phyloP scores from a whole-genome alignment of 2,113 vertebrate genomes.

The Oostethus manadensis region DNA sequence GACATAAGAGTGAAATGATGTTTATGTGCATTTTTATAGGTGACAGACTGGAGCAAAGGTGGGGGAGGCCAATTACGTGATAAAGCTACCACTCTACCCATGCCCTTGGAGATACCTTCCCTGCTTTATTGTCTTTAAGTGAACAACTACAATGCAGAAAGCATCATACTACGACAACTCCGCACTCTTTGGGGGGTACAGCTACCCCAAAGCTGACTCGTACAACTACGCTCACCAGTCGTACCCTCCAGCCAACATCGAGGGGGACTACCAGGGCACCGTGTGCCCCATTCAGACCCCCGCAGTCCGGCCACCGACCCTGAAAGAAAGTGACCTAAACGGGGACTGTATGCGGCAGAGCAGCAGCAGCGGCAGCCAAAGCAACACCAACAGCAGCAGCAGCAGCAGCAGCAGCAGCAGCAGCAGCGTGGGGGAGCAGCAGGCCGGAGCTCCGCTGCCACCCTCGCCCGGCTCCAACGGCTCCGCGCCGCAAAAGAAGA shows the following conservation, averaged over 20 bases:
- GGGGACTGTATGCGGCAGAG: constrained; percentile 91
- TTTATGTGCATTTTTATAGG: constrained; percentile 51
- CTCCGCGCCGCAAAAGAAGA: constrained; percentile 87
- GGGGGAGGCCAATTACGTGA: constrained; percentile 81
- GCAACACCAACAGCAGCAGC: constrained; percentile 44
- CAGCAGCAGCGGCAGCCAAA: constrained; percentile 75
- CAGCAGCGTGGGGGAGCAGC: constrained; percentile 79
- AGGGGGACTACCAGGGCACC: constrained; percentile 85
- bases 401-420: constrained; percentile 77
- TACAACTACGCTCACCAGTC: constrained; percentile 89
- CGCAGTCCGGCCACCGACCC: constrained; percentile 75
- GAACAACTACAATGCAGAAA: constrained; percentile 89
- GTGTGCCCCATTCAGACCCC: constrained; percentile 91
- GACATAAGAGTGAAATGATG: not conserved
- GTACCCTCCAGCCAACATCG: constrained; percentile 81
- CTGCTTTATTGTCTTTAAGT: constrained; percentile 79
- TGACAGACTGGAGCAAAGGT: constrained; percentile 62
- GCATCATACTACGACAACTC: constrained; percentile 95
- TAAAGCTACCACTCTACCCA: constrained; percentile 73
- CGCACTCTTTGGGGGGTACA: constrained; percentile 93
- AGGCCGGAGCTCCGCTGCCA: constrained; percentile 81
- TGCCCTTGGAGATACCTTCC: constrained; percentile 87
- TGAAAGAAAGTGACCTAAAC: constrained; percentile 86
- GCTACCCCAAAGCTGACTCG: constrained; percentile 88
- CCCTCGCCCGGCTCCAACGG: constrained; percentile 83